Evolutionary conservation across 2,888 invertebrate genomes (phyloP).

Genomic region (Ormyrus rosae): DNA sequence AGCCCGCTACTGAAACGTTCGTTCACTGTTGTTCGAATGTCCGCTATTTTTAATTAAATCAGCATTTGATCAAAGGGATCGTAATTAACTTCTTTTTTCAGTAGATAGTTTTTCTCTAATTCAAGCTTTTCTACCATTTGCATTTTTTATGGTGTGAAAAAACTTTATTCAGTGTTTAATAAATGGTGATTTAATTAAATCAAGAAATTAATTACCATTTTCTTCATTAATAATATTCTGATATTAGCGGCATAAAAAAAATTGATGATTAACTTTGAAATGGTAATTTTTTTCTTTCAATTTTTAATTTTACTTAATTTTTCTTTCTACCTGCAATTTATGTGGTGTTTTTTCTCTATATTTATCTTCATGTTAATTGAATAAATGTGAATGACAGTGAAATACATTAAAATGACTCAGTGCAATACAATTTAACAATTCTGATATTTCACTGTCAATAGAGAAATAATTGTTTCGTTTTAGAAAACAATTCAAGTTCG

Average conservation of each 20-base stretch:
- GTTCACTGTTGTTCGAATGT: constrained; percentile 42
- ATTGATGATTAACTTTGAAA: too few relatives aligned
- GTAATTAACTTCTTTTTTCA: too few relatives aligned
- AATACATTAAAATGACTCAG: not conserved
- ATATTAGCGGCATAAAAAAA: not conserved
- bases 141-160: not conserved
- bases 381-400: not conserved
- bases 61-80: constrained; percentile 14
- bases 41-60: constrained; percentile 31
- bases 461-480: constrained; percentile 6
- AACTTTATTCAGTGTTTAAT: not conserved
- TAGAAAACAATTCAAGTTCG: constrained; percentile 10
- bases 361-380: not conserved
- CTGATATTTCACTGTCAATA: constrained; percentile 3
- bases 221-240: not conserved
- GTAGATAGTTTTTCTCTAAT: too few relatives aligned
- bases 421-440: not conserved
- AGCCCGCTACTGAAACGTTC: constrained; percentile 38
- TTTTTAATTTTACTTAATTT: too few relatives aligned
- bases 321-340: constrained; percentile 22
- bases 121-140: too few relatives aligned
- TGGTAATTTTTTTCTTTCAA: too few relatives aligned
- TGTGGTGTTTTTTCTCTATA: constrained; percentile 21
- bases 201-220: constrained; percentile 4
- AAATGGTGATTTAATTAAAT: constrained; percentile 1